phyloP scores from a whole-genome alignment of 2,797 vertebrate genomes.

The Lates japonicus region DNA sequence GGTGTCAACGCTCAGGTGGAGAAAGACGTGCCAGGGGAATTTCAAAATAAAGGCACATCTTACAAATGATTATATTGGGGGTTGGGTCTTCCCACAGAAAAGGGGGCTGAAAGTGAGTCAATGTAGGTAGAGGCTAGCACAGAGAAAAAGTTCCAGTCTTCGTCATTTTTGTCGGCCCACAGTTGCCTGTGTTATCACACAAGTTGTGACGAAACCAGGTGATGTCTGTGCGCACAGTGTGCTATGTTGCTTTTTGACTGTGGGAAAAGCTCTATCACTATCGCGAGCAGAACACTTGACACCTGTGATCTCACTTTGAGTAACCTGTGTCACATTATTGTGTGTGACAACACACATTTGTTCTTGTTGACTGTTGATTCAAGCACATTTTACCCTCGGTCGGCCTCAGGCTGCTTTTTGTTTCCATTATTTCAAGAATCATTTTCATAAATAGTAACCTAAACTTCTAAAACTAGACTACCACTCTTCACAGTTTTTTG shows the following conservation, averaged over 20 bases:
- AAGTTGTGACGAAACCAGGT: too few relatives aligned
- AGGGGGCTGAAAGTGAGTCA: too few relatives aligned
- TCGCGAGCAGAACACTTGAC: not conserved
- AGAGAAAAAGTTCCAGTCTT: too few relatives aligned
- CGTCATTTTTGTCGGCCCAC: too few relatives aligned
- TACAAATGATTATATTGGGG: too few relatives aligned
- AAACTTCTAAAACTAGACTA: not conserved
- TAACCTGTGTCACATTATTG: not conserved
- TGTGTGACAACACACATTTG: not conserved
- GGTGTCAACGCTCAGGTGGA: too few relatives aligned
- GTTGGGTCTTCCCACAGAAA: too few relatives aligned
- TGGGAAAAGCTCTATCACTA: conserved; percentile 2
- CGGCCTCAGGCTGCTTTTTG: not conserved
- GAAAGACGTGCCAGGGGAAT: too few relatives aligned
- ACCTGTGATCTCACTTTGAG: not conserved
- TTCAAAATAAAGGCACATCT: too few relatives aligned
- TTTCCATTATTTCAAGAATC: not conserved
- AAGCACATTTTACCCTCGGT: not conserved
- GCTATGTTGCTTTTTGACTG: conserved; percentile 9
- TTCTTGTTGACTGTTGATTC: not conserved
- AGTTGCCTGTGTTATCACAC: too few relatives aligned
- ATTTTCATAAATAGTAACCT: not conserved
- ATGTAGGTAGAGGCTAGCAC: too few relatives aligned
- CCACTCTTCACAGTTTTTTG: not conserved
- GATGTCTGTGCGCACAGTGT: too few relatives aligned